phyloP scores from a whole-genome alignment of 2,797 vertebrate species.

The Pitangus sulphuratus region DNA sequence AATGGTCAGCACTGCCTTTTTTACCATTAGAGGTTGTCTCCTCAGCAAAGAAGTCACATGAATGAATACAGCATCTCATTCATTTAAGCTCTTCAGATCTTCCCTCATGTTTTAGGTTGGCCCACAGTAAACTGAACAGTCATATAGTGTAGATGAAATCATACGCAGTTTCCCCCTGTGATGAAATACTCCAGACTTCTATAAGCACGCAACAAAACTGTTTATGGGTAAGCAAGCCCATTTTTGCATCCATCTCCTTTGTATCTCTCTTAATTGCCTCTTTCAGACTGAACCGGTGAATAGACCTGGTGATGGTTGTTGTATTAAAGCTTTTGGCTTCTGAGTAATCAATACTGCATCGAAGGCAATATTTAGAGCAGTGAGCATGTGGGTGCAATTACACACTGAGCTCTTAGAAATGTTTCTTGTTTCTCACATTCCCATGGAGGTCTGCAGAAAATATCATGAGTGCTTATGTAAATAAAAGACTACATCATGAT shows the following conservation, averaged over 20 bases:
- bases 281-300: background rate
- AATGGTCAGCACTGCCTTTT: background rate
- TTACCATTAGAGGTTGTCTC: background rate
- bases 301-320: background rate
- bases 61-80: background rate
- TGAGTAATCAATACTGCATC: background rate
- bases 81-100: slow-evolving; percentile 14
- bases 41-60: background rate
- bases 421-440: background rate
- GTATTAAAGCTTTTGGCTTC: background rate
- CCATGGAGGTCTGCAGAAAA: background rate
- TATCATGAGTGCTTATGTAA: background rate
- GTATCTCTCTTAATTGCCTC: background rate
- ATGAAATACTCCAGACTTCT: background rate
- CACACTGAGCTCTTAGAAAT: background rate
- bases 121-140: background rate
- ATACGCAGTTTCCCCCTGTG: background rate
- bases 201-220: background rate
- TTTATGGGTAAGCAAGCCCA: background rate
- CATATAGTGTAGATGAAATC: background rate
- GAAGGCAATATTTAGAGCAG: background rate
- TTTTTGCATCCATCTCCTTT: background rate
- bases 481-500: background rate
- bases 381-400: background rate
- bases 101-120: background rate